Conservation (phyloP, 2,113 vertebrate species). For the Pachycephala philippinensis region DNA sequence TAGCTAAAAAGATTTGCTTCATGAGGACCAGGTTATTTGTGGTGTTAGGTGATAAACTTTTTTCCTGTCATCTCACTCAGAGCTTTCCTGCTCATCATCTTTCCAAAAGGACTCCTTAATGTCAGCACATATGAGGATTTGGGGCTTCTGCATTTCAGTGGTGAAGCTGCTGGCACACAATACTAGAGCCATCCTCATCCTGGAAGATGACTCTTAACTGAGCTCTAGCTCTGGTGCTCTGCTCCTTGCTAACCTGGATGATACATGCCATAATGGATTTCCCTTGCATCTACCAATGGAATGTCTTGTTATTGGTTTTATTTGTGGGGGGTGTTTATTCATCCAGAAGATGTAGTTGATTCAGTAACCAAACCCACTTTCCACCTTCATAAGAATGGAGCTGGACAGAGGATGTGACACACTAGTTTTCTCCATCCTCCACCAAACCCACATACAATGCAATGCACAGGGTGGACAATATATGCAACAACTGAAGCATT, state of each 20-base stretch:
- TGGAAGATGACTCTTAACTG: neutral
- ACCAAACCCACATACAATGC: neutral
- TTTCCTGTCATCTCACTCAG: neutral
- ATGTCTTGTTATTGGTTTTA: neutral
- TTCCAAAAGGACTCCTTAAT: neutral
- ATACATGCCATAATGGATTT: neutral
- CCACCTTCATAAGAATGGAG: neutral
- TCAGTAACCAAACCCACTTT: neutral
- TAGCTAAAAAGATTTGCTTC: neutral
- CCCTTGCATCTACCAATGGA: neutral
- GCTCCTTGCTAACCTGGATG: neutral
- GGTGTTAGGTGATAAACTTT: neutral
- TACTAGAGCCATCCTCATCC: neutral
- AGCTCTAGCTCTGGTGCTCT: neutral
- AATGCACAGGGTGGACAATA: neutral
- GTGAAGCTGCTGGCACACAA: neutral
- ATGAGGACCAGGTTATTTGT: neutral
- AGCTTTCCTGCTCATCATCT: neutral
- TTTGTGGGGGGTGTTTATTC: neutral
- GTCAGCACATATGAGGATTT: neutral
- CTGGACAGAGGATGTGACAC: neutral
- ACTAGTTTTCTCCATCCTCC: neutral
- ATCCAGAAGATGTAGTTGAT: neutral
- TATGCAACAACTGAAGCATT: neutral
- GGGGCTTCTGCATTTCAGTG: neutral